Evolutionary conservation across 2,888 invertebrate genomes (phyloP), one percentile per base, ranked within the genome.

Genomic region (Perizoma affinitatum): DNA sequence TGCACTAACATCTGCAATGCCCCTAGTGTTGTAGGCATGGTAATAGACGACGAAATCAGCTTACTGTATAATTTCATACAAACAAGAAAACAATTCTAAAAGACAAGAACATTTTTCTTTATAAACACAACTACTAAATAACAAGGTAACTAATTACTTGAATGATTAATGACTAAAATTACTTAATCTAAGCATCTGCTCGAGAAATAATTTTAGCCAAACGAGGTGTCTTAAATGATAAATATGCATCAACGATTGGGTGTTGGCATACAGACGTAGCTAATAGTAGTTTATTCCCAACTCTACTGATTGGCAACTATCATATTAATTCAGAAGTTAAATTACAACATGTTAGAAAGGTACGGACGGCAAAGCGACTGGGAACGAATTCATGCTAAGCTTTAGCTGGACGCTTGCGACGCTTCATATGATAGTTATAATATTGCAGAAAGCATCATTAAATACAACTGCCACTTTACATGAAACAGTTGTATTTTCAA

Each of bases 331-430:
- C 40, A 52, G 48, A 51, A 43, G 46, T 54, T 68, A 42, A 48
- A 66, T 67, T 67, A 58, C 73, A 72, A 74, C 73, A 73, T 74
- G 43, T 65, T 58, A 5, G 34, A 64, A 62, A 65, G 58, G 56
- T 38, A 5, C 38, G 7, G 7, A 38, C 7, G 45, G 41, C 54
- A 66, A 55, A 49, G 64, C 65, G 65, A 75, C 77, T 78, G 74
- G 71, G 72, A 74, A 73, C 57, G 50, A 63, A 73, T 78, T 75
- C 72, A 70, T 71, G 71, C 67, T 66, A 59, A 72, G 79, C 80
- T 80, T 82, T 49, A 72, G 70, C 72, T 61, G 57, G 59, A 70
- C 65, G 80, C 82, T 80, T 81, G 48, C 48, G 11, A 75, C 70
- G 67, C 68, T 69, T 75, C 64, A 73, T 74, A 46, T 68, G 22